Percentiles rank a stretch among this genome's conserved stretches.
phyloP scores from a whole-genome alignment of 2,113 vertebrate species.

The Astur gentilis region DNA sequence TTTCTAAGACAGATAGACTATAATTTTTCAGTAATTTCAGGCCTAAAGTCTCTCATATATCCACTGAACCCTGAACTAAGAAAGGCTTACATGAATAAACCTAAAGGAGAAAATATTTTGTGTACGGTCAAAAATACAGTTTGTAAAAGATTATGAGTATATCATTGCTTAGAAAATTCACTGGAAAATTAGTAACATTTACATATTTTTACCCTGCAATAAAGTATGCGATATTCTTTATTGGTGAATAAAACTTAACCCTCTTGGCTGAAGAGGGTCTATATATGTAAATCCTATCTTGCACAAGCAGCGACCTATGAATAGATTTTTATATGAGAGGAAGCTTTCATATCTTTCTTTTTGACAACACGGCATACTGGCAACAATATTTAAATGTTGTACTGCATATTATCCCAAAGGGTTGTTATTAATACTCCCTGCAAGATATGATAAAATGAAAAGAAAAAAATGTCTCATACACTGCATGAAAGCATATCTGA shows the following conservation, averaged over 20 bases:
- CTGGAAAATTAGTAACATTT: background rate
- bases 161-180: background rate
- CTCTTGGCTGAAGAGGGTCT: background rate
- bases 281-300: background rate
- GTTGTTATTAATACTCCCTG: background rate
- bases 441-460: background rate
- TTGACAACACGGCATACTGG: background rate
- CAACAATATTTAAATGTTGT: background rate
- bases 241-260: background rate
- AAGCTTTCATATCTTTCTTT: background rate
- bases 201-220: background rate
- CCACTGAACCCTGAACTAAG: background rate
- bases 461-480: background rate
- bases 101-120: background rate
- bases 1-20: background rate
- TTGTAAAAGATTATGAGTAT: background rate
- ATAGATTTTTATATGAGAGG: background rate
- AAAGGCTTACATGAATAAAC: background rate
- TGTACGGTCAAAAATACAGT: background rate
- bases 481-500: background rate
- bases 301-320: background rate
- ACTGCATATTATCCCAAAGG: background rate
- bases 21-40: constrained; percentile 27
- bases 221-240: background rate
- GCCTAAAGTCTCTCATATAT: background rate